phyloP scores from a whole-genome alignment of 2,797 vertebrate genomes.

The Buceros bicornis region DNA sequence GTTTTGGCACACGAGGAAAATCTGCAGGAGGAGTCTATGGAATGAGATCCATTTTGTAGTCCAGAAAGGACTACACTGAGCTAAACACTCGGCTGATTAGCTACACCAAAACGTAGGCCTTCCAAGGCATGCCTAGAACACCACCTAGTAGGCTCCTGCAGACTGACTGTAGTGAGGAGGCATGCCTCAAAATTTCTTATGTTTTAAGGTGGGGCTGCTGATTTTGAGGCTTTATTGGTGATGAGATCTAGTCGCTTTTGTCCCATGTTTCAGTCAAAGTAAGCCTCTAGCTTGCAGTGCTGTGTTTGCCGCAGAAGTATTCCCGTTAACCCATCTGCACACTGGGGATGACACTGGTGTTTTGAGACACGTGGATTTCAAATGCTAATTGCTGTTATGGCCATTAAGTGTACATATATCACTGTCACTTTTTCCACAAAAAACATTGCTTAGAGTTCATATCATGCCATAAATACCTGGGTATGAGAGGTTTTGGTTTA shows the following conservation, averaged over 20 bases:
- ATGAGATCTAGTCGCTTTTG: background rate
- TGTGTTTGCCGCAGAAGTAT: background rate
- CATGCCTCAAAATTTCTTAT: background rate
- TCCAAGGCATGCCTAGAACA: background rate
- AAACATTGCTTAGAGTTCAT: background rate
- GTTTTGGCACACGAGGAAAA: background rate
- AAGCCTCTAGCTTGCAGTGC: background rate
- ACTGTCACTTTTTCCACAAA: background rate
- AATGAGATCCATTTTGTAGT: background rate
- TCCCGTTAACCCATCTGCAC: background rate
- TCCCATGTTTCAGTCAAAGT: background rate
- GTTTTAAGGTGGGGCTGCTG: background rate
- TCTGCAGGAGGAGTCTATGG: background rate
- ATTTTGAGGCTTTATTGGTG: background rate
- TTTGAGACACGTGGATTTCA: background rate
- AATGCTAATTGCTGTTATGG: background rate
- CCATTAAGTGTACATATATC: background rate
- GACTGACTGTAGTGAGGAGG: background rate
- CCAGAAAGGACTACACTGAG: background rate
- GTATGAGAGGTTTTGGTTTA: background rate
- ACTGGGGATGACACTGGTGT: background rate
- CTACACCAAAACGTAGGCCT: background rate
- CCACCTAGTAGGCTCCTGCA: background rate
- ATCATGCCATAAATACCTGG: background rate
- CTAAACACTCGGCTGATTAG: background rate